Evolutionary conservation across 2,797 vertebrate genomes (phyloP).

Genomic region (Peromyscus nudipes): DNA sequence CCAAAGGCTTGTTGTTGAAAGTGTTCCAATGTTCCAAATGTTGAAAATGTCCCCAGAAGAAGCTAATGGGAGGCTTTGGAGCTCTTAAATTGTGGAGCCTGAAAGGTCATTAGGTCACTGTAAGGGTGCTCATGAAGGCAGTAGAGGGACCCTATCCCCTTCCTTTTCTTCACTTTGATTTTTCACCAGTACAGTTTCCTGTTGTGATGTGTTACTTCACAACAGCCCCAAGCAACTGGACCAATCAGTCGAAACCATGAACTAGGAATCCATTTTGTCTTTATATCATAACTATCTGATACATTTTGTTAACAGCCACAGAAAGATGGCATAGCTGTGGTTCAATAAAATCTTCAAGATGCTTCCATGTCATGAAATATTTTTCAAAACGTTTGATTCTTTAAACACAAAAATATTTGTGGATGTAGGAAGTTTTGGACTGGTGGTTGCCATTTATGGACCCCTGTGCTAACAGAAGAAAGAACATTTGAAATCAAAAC

Average conservation of each 20-base stretch:
- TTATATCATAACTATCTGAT: background rate
- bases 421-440: background rate
- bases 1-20: background rate
- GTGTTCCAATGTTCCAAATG: background rate
- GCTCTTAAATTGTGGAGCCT: background rate
- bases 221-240: background rate
- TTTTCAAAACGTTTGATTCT: background rate
- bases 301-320: background rate
- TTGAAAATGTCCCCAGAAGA: background rate
- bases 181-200: background rate
- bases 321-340: background rate
- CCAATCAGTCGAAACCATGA: background rate
- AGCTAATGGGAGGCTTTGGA: background rate
- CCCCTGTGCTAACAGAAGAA: background rate
- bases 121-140: background rate
- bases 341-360: background rate
- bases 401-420: background rate
- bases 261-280: background rate
- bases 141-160: too few species aligned
- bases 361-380: background rate
- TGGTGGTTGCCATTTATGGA: background rate
- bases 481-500: conserved; percentile 9
- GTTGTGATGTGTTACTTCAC: background rate
- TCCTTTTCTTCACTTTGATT: background rate
- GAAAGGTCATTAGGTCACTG: background rate